Evolutionary conservation across 2,113 vertebrate species (phyloP).

Genomic region (Sinocyclocheilus anshuiensis): DNA sequence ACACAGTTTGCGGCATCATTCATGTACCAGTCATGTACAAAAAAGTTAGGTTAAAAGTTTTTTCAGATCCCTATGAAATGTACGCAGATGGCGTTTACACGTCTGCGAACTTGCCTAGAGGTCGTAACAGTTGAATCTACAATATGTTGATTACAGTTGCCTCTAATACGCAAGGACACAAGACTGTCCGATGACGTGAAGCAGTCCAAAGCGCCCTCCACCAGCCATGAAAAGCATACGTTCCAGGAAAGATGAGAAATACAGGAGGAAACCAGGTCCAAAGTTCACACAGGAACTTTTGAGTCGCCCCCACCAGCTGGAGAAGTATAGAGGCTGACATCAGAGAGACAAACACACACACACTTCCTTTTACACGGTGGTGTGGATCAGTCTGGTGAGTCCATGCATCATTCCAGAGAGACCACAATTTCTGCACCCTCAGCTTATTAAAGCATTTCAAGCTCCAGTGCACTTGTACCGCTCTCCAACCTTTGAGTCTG

Average conservation of each 20-base stretch:
- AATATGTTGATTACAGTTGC: background rate
- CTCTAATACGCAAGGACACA: background rate
- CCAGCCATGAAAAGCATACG: background rate
- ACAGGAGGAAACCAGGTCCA: conserved; percentile 7
- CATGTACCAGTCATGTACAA: background rate
- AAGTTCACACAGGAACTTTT: conserved; percentile 8
- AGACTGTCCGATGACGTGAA: background rate
- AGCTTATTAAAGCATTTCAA: conserved; percentile 76
- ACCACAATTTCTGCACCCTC: conserved; percentile 54
- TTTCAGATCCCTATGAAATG: background rate
- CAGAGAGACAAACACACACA: conserved; percentile 32
- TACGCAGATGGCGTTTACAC: background rate
- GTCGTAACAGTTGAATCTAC: background rate
- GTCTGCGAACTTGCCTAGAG: background rate
- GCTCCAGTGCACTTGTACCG: conserved; percentile 66
- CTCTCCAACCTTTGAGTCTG: conserved; percentile 67
- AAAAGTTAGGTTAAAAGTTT: background rate
- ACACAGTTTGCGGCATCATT: background rate
- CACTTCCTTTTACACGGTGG: conserved; percentile 39
- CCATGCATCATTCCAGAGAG: conserved; percentile 45
- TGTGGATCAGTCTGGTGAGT: conserved; percentile 43
- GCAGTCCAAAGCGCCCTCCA: conserved; percentile 11
- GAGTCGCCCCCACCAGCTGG: conserved; percentile 52
- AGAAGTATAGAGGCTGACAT: conserved; percentile 50
- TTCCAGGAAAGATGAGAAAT: conserved; percentile 4